Conservation (phyloP, 1,140 invertebrate species). For the Lordiphosa clarofinis region DNA sequence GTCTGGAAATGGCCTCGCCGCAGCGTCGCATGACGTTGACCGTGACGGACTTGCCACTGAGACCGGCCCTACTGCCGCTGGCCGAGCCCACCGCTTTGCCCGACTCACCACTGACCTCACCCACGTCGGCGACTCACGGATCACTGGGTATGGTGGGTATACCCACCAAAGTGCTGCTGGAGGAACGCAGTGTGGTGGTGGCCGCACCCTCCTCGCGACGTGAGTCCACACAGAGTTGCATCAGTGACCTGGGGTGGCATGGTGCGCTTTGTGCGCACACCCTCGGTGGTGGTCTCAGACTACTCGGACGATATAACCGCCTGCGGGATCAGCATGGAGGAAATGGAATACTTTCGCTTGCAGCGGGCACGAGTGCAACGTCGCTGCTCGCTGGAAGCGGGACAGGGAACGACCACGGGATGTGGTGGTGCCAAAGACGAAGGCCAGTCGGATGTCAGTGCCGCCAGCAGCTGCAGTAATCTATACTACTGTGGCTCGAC, state of each 20-base stretch:
- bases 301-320: conserved; percentile 87
- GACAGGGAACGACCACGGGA: conserved; percentile 33
- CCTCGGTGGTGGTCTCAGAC: conserved; percentile 91
- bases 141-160: conserved; percentile 24
- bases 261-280: conserved; percentile 85
- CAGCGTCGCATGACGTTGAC: conserved; percentile 72
- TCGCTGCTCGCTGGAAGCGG: conserved; percentile 69
- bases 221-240: conserved; percentile 70
- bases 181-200: conserved; percentile 67
- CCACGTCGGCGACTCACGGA: conserved; percentile 18
- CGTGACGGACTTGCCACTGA: conserved; percentile 69
- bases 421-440: conserved; percentile 57
- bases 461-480: conserved; percentile 84
- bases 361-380: conserved; percentile 78
- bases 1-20: conserved; percentile 29
- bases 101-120: conserved; percentile 56
- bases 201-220: conserved; percentile 52
- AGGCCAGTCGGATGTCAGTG: conserved; percentile 82
- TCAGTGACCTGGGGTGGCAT: conserved; percentile 59
- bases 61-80: conserved; percentile 66
- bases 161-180: conserved; percentile 74
- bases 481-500: conserved; percentile 82
- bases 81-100: conserved; percentile 73
- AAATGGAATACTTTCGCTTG: conserved; percentile 84
- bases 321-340: conserved; percentile 84